Evolutionary conservation across 2,888 invertebrate genomes (phyloP), one percentile per base, ranked within the genome.

Genomic region (Pristionchus mayeri): DNA sequence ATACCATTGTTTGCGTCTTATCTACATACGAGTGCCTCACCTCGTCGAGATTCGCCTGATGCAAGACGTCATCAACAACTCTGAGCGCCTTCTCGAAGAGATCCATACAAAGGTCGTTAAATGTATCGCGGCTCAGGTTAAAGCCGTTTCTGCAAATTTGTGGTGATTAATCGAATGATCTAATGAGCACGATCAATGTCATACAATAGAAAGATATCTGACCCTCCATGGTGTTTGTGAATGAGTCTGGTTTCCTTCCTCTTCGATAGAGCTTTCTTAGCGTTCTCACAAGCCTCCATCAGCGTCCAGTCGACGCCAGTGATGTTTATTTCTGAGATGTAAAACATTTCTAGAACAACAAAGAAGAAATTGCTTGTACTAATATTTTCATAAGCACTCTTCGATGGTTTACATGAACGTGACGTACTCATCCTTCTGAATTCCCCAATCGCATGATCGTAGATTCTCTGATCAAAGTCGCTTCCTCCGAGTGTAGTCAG

Each of bases 401-500:
- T n/a, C n/a, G n/a, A n/a, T n/a, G 44, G 13, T 6, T 44, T 6
- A 9, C 13, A 13, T 44, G 13, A 9, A 6, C 6, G n/a, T n/a
- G n/a, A 9, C 44, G 1, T 6, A 48, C 81, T 34, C 37, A 54
- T 34, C 34, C 50, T 44, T 27, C 7, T 13, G 44, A 60, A 84
- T 13, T 40, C 3, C 13, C 11, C n/a, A 16, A 52, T 16, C 3
- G 54, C 75, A 34, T 83, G 54, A 30, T 54, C 48, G 48, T 50
- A 84, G 48, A 76, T 30, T 44, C 48, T 24, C 44, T 57, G 13
- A 7, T 84, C 81, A 18, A 48, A 84, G 34, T 84, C 83, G 13
- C 27, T 30, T 4, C 84, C 84, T 50, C 84, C 84, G 6, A 84
- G 48, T 16, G 30, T n/a, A 4, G 83, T 82, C 27, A 71, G 50